Conservation (phyloP, 2,888 invertebrate species). For the Capitulum mitella region DNA sequence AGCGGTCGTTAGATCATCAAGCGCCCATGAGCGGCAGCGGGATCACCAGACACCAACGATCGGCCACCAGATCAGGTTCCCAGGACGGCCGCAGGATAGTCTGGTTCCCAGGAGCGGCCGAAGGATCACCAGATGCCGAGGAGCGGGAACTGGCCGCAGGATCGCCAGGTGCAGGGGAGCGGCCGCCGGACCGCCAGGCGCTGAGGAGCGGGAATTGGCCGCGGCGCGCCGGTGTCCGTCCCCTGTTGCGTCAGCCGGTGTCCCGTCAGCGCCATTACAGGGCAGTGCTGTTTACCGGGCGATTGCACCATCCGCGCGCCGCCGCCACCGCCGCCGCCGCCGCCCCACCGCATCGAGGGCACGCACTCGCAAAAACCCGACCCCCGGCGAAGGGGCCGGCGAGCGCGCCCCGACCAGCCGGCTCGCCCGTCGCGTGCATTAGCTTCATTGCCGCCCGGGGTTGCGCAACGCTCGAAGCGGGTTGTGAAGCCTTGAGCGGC, state of each 20-base stretch:
- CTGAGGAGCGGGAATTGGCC: no score
- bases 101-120: no score
- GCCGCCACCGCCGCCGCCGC: no score
- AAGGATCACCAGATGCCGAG: no score
- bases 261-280: not conserved
- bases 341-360: conserved; percentile 3
- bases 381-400: not conserved
- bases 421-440: not conserved
- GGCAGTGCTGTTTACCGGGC: not conserved
- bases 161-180: no score
- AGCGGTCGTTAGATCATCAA: no score
- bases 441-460: not conserved
- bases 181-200: no score
- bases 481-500: not conserved
- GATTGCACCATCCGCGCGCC: conserved; percentile 7
- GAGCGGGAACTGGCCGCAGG: no score
- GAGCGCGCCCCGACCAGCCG: not conserved
- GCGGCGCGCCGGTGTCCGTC: not conserved
- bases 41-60: no score
- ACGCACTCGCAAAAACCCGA: conserved; percentile 5
- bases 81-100: no score
- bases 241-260: not conserved
- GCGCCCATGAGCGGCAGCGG: no score
- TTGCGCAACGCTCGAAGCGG: not conserved
- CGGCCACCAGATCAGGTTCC: no score